phyloP scores from a whole-genome alignment of 2,888 invertebrate genomes.

The Tuberolachnus salignus region DNA sequence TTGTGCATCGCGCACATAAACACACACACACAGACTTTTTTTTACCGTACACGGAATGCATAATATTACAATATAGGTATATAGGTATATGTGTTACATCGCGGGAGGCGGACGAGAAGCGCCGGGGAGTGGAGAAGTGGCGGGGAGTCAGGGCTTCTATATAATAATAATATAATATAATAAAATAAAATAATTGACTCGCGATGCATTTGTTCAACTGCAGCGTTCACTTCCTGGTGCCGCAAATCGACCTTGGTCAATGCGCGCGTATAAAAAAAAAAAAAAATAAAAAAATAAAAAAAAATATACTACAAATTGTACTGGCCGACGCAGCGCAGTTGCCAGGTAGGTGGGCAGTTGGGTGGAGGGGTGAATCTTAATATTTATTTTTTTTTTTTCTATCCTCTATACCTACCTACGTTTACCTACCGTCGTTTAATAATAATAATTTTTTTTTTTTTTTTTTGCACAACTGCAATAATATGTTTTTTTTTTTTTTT shows the following conservation, averaged over 20 bases:
- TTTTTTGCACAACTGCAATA: too few relatives aligned
- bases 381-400: slow-evolving; percentile 15
- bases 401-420: too few relatives aligned
- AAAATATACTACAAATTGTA: neutral
- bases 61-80: too few relatives aligned
- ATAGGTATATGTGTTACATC: too few relatives aligned
- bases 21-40: neutral
- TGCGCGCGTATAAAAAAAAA: neutral
- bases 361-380: slow-evolving; percentile 34
- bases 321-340: too few relatives aligned
- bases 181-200: slow-evolving; percentile 33
- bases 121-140: slow-evolving; percentile 13
- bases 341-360: too few relatives aligned
- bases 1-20: too few relatives aligned
- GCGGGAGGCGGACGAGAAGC: neutral
- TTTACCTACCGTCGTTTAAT: too few relatives aligned
- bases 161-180: too few relatives aligned
- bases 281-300: too few relatives aligned
- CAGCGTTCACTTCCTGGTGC: slow-evolving; percentile 53
- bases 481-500: too few relatives aligned
- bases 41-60: slow-evolving; percentile 36
- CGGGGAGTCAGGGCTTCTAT: slow-evolving; percentile 40
- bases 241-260: slow-evolving; percentile 37
- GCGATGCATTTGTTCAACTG: slow-evolving; percentile 53
- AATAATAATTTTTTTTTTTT: too few relatives aligned